Evolutionary conservation across 2,888 invertebrate species (phyloP).

Genomic region (Drosophila longiperda): DNA sequence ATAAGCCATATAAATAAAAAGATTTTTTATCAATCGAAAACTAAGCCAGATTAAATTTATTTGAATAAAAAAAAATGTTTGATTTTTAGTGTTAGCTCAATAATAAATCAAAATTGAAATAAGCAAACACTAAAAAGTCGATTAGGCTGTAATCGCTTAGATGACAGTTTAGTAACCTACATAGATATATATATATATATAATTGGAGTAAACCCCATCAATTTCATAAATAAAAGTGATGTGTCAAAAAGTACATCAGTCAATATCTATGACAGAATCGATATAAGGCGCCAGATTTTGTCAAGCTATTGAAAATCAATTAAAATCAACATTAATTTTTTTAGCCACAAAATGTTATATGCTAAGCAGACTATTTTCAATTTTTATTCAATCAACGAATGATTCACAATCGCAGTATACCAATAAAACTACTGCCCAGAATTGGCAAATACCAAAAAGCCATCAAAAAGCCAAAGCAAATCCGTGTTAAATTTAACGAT

Average conservation of each 20-base stretch:
- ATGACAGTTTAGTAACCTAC: slow-evolving; percentile 19
- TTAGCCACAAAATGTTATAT: slow-evolving; percentile 1
- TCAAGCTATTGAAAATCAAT: slow-evolving; percentile 42
- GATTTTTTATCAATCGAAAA: not conserved
- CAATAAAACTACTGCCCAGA: slow-evolving; percentile 65
- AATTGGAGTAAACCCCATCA: slow-evolving; percentile 38
- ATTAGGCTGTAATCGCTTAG: not conserved
- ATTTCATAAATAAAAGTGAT: slow-evolving; percentile 41
- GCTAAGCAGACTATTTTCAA: not conserved
- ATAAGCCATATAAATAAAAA: not conserved
- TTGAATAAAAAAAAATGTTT: not conserved
- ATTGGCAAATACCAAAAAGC: slow-evolving; percentile 50
- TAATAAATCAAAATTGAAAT: slow-evolving; percentile 5
- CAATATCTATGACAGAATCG: slow-evolving; percentile 38
- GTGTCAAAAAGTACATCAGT: slow-evolving; percentile 44
- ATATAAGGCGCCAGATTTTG: slow-evolving; percentile 41
- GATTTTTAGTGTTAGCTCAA: not conserved
- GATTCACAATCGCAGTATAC: slow-evolving; percentile 52
- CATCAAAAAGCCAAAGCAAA: slow-evolving; percentile 32
- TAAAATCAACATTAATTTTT: slow-evolving; percentile 16
- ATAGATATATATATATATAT: slow-evolving; percentile 25
- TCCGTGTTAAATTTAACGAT: slow-evolving; percentile 40
- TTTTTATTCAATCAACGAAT: slow-evolving; percentile 29
- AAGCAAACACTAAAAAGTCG: not conserved
- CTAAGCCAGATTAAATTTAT: not conserved